Percentiles rank a stretch among this genome's conserved stretches.
Evolutionary conservation across 2,888 invertebrate genomes (phyloP).

Genomic region (Drosophila cognata): DNA sequence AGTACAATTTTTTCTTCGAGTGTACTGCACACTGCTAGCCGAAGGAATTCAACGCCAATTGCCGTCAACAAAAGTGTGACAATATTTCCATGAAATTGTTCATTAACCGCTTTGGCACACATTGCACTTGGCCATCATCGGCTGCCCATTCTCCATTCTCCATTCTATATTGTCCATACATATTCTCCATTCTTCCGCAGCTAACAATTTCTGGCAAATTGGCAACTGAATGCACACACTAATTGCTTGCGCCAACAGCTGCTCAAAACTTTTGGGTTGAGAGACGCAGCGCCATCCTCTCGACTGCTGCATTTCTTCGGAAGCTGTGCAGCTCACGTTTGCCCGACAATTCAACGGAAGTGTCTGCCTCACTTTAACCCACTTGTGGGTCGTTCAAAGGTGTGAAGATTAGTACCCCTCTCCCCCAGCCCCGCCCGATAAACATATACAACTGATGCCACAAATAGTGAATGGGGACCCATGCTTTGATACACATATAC

Average conservation of each 20-base stretch:
- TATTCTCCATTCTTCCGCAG: constrained; percentile 16
- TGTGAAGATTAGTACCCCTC: constrained; percentile 80
- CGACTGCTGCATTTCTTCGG: constrained; percentile 70
- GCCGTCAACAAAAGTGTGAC: constrained; percentile 76
- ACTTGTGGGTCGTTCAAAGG: constrained; percentile 57
- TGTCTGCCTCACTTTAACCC: constrained; percentile 42
- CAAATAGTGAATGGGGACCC: constrained; percentile 32
- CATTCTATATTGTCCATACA: background rate
- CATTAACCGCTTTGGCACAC: constrained; percentile 81
- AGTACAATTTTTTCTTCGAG: background rate
- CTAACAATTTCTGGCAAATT: constrained; percentile 65
- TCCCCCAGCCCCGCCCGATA: background rate
- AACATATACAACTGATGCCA: constrained; percentile 39
- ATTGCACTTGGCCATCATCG: constrained; percentile 68
- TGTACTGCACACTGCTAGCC: constrained; percentile 11
- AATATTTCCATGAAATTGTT: constrained; percentile 79
- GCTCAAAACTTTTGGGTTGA: constrained; percentile 19
- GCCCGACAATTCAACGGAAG: constrained; percentile 79
- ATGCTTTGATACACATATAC: constrained; percentile 47
- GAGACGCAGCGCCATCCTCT: constrained; percentile 54
- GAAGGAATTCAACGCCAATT: constrained; percentile 76
- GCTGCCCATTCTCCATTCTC: constrained; percentile 11
- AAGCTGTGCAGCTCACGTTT: constrained; percentile 76
- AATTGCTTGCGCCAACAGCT: constrained; percentile 69
- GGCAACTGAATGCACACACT: constrained; percentile 55